Evolutionary conservation across 2,113 vertebrate species (phyloP), one percentile per base, ranked within the genome.

Genomic region (Hippolais icterina): DNA sequence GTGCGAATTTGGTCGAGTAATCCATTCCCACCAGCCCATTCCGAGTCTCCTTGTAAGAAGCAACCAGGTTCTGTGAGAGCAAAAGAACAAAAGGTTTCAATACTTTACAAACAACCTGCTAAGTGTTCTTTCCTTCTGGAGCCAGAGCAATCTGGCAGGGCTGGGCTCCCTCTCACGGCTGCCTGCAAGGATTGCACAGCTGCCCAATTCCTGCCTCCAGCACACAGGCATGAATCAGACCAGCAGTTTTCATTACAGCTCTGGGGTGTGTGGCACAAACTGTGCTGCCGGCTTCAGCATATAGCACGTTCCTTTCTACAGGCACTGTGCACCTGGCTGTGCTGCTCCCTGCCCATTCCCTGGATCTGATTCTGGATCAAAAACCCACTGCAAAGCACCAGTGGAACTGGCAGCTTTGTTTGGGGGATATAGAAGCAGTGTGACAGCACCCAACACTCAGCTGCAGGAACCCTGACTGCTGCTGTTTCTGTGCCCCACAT

Each of bases 1-100:
- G 98, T 44, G 98, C 96, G 71, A 98, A 98, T 87, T 98, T 99
- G 23, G 98, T 98, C 11, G 98, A 99, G 88, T 98, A 98, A 94
- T 98, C 98, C 42, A 93, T 88, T 50, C 98, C 98, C 10, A 98
- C 97, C 85, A 98, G 95, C 41, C 98, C 98, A 22, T 98, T 99
- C n/a, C 98, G 97, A 39, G 98, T 98, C 77, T 98, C 98, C 94
- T 99, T 98, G 95, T 98, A 99, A 29, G 97, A 89, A 28, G 98
- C 97, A 31, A 99, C 97, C 33, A 98, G 96, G 88, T 99, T 97
- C 98, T 99, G 87, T 33, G 5, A 1, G 2, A 88, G 59, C 15
- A 76, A 57, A 76, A 35, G 64, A 77, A 78, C 27, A 64, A 52
- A 80, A 35, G 9, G 20, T 33, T 75, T 69, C 1, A 75, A 21